Evolutionary conservation across 2,113 vertebrate genomes (phyloP), one percentile per base, ranked within the genome.

Genomic region (Eudyptes chrysolophus): DNA sequence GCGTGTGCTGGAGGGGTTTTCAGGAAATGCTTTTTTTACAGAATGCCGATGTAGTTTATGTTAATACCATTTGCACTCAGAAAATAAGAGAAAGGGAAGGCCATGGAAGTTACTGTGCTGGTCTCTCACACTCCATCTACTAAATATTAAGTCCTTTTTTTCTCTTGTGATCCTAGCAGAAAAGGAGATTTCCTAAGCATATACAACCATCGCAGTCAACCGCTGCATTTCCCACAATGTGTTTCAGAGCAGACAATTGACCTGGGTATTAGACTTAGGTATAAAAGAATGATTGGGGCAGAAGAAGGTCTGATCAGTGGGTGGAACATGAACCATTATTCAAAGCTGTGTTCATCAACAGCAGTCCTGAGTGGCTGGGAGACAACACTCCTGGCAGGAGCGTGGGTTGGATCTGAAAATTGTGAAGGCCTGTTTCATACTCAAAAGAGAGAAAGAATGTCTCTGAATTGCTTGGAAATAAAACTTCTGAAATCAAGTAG

Each of bases 1-100:
- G 14, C 4, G 3, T 9, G 4, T 24, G 13, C 14, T 64, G 25
- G 13, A 34, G 16, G 36, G 2, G 0, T 4, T 62, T 80, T 70
- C 84, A 72, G 19, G 8, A 80, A 92, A 69, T 0, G 0, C 1
- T 7, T 30, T 81, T 72, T 54, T 24, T 30, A 27, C 14, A 20
- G 5, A 24, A 11, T 11, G 5, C 13, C 4, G 40, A 8, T 18
- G 52, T 48, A 40, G 2, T 46, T 78, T 70, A 44, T 16, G 12
- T 46, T 49, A 36, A 10, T 40, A 36, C 30, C 11, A 27, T 57
- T 68, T 51, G 14, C 4, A 20, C 3, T 79, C 25, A 22, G 20
- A 57, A 58, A 76, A 66, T 18, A 30, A 52, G 48, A 79, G 27
- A 27, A 90, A 86, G 14, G 10, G 24, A 79, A 83, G 11, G 6